phyloP scores from a whole-genome alignment of 1,140 invertebrate genomes.

The Psix sp. region DNA sequence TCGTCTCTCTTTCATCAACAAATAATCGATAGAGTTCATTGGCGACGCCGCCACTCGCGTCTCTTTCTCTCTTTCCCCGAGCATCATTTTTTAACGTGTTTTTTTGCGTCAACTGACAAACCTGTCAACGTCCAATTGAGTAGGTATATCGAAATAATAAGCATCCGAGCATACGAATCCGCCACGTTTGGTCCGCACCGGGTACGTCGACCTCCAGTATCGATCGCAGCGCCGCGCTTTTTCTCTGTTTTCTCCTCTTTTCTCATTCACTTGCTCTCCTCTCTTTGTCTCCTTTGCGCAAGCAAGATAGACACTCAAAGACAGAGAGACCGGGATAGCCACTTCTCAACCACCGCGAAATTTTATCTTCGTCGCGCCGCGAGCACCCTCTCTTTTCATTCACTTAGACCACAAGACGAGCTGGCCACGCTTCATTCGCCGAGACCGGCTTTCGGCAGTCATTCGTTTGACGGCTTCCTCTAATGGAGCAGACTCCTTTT shows the following conservation, averaged over 20 bases:
- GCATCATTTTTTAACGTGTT: not conserved
- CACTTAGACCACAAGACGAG: conserved; percentile 32
- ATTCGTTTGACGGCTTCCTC: not conserved
- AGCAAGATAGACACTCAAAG: conserved; percentile 18
- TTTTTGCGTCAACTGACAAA: conserved; percentile 24
- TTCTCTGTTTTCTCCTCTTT: conserved; percentile 57
- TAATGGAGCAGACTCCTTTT: not conserved
- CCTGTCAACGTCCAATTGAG: conserved; percentile 45
- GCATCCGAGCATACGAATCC: conserved; percentile 15
- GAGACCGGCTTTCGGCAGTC: not conserved
- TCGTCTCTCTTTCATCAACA: conserved; percentile 42
- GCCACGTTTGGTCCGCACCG: conserved; percentile 43
- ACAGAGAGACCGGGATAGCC: conserved; percentile 13
- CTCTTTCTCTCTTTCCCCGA: conserved; percentile 8
- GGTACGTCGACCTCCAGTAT: conserved; percentile 60
- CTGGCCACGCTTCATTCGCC: conserved; percentile 11
- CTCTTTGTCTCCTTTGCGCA: conserved; percentile 31
- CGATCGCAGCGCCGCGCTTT: conserved; percentile 48
- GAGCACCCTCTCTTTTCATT: conserved; percentile 37
- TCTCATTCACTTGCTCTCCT: conserved; percentile 41
- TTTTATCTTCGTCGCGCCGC: conserved; percentile 21
- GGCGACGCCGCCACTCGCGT: conserved; percentile 32
- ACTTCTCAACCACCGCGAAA: conserved; percentile 32
- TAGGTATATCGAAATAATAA: conserved; percentile 46
- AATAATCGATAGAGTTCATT: conserved; percentile 55